Evolutionary conservation across 2,888 invertebrate genomes (phyloP), one percentile per base, ranked within the genome.

Genomic region (Megamerina dolium): DNA sequence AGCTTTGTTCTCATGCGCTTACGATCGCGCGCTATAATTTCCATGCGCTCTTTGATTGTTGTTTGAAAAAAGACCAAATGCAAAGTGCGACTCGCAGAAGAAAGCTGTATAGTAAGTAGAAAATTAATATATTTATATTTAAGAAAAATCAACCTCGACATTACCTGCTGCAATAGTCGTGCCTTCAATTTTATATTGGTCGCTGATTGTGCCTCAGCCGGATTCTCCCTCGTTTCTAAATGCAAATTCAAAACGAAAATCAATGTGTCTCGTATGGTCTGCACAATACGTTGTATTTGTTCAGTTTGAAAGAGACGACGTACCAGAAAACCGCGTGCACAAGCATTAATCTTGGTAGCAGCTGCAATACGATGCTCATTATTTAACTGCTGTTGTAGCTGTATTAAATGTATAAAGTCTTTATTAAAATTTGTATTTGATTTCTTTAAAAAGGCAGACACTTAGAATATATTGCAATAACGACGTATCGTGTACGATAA

Each of bases 291-390:
- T 67, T 86, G 84, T 12, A 93, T 85, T 56, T 85, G 82, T 57
- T 85, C 86, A 0, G 92, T 89, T 56, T 75, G 77, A 73, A 93
- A 79, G 40, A 94, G 75, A 32, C 91, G 78, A 37, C 94, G 79
- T 17, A 85, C 83, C 41, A 94, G 74, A 67, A 80, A 92, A 1
- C 94, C 93, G 57, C 81, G 82, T 18, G 76, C 79, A 55, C 74
- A 74, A 8, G 87, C 84, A 52, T 80, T 81, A 46, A 88, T 81
- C 51, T 73, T 72, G 18, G 77, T 77, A 13, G 83, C 85, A 4
- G 87, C 87, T 55, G 46, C 42, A 4, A 36, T 23, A 9, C 48
- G 52, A 2, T n/a, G n/a, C n/a, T n/a, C n/a, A n/a, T n/a, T n/a
- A n/a, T n/a, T n/a, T n/a, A n/a, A n/a, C n/a, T n/a, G n/a, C 12